Percentiles rank a stretch among this genome's conserved stretches.
Conservation (phyloP, 2,888 invertebrate genomes). For the Hybos culiciformis region DNA sequence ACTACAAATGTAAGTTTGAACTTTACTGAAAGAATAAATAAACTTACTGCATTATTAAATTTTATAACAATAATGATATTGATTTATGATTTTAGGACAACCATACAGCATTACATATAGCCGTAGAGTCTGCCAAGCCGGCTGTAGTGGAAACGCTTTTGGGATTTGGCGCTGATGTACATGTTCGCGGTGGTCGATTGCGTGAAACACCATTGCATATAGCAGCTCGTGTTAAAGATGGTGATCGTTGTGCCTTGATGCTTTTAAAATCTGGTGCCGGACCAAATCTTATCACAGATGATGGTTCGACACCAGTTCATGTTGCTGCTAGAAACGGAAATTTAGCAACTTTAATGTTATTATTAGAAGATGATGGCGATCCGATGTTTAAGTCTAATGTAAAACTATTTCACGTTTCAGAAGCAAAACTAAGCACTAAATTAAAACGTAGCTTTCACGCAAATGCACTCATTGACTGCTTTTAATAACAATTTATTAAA, state of each 20-base stretch:
- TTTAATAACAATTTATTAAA: not conserved
- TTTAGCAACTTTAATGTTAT: conserved; percentile 65
- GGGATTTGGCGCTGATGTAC: conserved; percentile 95
- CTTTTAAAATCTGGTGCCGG: conserved; percentile 94
- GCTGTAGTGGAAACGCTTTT: conserved; percentile 89
- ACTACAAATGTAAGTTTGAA: conserved; percentile 71
- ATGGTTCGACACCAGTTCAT: conserved; percentile 94
- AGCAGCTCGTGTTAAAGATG: conserved; percentile 84
- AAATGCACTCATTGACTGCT: not conserved
- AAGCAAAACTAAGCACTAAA: not conserved
- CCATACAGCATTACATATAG: conserved; percentile 94
- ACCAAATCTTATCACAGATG: conserved; percentile 87
- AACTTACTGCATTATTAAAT: not conserved
- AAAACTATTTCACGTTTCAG: too few species aligned
- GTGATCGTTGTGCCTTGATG: conserved; percentile 91
- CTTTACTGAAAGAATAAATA: not conserved
- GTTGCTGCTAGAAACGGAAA: conserved; percentile 91
- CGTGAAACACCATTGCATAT: conserved; percentile 95
- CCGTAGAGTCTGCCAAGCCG: conserved; percentile 88
- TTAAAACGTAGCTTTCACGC: too few species aligned
- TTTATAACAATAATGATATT: not conserved
- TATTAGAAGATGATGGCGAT: conserved; percentile 90
- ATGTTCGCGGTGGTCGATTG: conserved; percentile 77
- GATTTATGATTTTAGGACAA: conserved; percentile 56
- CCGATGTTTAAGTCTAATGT: conserved; percentile 85